A percentile compares a stretch with the other conserved stretches of the same genome.
These are phyloP conservation scores for Tolypeutes matacus DNA, from an alignment of 2,797 vertebrate genomes.

Conservation along the genomic window DNA sequence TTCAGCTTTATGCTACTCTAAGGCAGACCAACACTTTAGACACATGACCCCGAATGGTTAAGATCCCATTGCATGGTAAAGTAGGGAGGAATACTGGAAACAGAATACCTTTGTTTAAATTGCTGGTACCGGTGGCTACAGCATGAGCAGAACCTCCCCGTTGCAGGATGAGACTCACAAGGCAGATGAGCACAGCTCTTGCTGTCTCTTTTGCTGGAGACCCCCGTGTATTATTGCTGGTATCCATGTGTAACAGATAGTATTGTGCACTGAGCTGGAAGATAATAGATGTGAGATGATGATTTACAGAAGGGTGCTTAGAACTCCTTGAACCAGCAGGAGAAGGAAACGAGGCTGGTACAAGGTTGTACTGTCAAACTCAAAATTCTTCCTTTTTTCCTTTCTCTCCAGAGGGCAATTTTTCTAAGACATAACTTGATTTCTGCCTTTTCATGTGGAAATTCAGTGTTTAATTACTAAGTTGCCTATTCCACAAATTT, in stretches of 20 bases:
- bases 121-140: conserved; percentile 58
- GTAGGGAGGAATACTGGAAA: conserved; percentile 60
- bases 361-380: conserved; percentile 87
- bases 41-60: background rate
- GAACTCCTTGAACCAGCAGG: conserved; percentile 88
- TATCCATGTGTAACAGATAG: conserved; percentile 90
- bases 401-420: conserved; percentile 87
- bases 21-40: conserved; percentile 58
- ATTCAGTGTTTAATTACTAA: conserved; percentile 88
- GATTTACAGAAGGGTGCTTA: conserved; percentile 89
- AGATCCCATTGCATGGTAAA: conserved; percentile 53
- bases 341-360: conserved; percentile 82
- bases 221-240: conserved; percentile 88
- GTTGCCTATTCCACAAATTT: conserved; percentile 84
- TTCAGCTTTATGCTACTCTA: conserved; percentile 53
- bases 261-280: conserved; percentile 89
- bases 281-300: conserved; percentile 89
- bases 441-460: conserved; percentile 87
- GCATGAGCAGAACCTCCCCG: conserved; percentile 77
- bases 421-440: conserved; percentile 84
- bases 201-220: conserved; percentile 85
- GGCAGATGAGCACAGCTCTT: conserved; percentile 80
- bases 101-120: conserved; percentile 73
- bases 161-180: conserved; percentile 80
- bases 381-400: conserved; percentile 80